Percentiles rank a stretch among this genome's conserved stretches.
Conservation (phyloP, 2,888 invertebrate species). For the Volucella inflata region DNA sequence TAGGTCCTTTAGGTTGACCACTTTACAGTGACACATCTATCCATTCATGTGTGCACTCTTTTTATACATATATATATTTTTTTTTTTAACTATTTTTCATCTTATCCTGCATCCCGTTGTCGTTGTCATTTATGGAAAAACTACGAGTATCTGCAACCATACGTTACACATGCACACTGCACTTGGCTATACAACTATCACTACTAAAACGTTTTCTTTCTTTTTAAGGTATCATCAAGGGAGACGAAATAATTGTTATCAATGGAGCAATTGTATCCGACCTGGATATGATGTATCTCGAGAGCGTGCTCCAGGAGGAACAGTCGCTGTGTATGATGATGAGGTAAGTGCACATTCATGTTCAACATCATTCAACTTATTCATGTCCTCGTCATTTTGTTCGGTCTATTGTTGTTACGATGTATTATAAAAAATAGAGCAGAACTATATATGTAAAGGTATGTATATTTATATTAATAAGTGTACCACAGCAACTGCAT, state of each 20-base stretch:
- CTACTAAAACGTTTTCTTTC: slow-evolving; percentile 64
- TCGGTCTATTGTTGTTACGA: slow-evolving; percentile 55
- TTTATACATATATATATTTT: slow-evolving; percentile 12
- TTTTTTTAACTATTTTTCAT: slow-evolving; percentile 34
- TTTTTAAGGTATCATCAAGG: slow-evolving; percentile 94
- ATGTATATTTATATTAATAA: no score
- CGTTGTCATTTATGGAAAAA: not conserved
- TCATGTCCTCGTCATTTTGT: slow-evolving; percentile 62
- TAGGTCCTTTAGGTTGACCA: slow-evolving; percentile 68
- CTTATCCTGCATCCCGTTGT: slow-evolving; percentile 45
- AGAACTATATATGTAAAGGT: not conserved
- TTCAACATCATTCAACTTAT: slow-evolving; percentile 63
- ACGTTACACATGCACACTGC: not conserved
- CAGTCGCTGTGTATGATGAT: slow-evolving; percentile 98
- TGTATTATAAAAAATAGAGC: slow-evolving; percentile 55
- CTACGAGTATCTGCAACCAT: slow-evolving; percentile 21
- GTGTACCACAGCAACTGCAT: slow-evolving; percentile 11
- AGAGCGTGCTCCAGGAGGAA: slow-evolving; percentile 97
- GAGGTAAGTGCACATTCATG: slow-evolving; percentile 85
- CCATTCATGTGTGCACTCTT: slow-evolving; percentile 59
- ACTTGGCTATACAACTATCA: slow-evolving; percentile 16
- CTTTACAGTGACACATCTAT: slow-evolving; percentile 68
- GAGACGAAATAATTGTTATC: slow-evolving; percentile 99
- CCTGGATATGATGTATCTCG: slow-evolving; percentile 99
- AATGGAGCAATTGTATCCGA: slow-evolving; percentile 99